Percentiles rank a stretch among this genome's conserved stretches.
Conservation (phyloP, 2,888 invertebrate genomes). For the Embidobia sp. region DNA sequence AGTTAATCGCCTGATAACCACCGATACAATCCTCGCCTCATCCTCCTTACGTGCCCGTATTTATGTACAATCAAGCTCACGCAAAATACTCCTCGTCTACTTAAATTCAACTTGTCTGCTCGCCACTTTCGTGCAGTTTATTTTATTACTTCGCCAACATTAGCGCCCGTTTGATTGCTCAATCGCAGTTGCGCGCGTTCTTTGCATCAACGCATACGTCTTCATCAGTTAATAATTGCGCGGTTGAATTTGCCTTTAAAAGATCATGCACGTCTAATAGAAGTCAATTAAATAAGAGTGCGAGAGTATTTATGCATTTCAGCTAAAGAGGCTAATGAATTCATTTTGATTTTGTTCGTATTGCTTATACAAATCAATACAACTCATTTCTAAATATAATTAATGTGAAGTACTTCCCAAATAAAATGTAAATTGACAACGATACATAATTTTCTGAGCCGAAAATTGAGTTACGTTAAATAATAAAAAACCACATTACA, state of each 20-base stretch:
- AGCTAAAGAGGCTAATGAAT: too few species aligned
- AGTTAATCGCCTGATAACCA: constrained; percentile 75
- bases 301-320: neutral
- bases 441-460: too few species aligned
- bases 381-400: too few species aligned
- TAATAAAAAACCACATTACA: too few species aligned
- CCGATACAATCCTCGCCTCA: constrained; percentile 52
- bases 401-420: too few species aligned
- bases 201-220: constrained; percentile 23
- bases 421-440: too few species aligned
- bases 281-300: constrained; percentile 8
- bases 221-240: constrained; percentile 19
- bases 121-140: constrained; percentile 18
- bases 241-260: neutral
- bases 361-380: too few species aligned
- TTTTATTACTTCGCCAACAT: constrained; percentile 26
- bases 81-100: constrained; percentile 37
- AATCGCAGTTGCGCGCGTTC: constrained; percentile 16
- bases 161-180: constrained; percentile 18
- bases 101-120: constrained; percentile 22
- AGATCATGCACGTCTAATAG: neutral
- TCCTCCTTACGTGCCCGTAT: constrained; percentile 31
- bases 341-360: too few species aligned
- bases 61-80: constrained; percentile 45
- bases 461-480: too few species aligned